A percentile compares a stretch with the other conserved stretches of the same genome.
phyloP scores from a whole-genome alignment of 2,113 vertebrate species.

The Lepisosteus oculatus region DNA sequence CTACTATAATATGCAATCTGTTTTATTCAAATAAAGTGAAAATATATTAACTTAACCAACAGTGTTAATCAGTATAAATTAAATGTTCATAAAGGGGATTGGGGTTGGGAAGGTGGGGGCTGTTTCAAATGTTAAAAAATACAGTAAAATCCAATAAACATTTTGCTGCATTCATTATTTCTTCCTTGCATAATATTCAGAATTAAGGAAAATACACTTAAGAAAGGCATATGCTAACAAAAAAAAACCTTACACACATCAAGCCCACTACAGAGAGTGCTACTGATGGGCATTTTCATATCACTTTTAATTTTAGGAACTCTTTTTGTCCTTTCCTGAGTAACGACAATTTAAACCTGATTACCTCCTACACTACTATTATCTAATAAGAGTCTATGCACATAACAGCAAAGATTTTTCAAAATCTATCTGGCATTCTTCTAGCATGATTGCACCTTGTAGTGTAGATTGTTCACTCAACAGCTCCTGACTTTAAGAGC shows the following conservation, averaged over 20 bases:
- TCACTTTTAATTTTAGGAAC: conserved; percentile 42
- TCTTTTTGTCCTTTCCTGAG: conserved; percentile 50
- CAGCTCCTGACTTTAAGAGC: conserved; percentile 49
- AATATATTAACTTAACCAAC: conserved; percentile 48
- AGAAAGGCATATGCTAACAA: too few species aligned
- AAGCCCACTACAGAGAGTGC: too few species aligned
- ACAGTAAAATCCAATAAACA: too few species aligned
- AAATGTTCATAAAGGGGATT: conserved; percentile 46
- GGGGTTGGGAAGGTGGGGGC: conserved; percentile 23
- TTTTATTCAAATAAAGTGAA: conserved; percentile 58
- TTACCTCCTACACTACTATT: conserved; percentile 57
- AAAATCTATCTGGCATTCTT: conserved; percentile 28
- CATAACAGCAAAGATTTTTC: conserved; percentile 33
- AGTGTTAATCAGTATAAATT: conserved; percentile 65
- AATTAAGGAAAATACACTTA: too few species aligned
- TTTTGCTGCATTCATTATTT: too few species aligned
- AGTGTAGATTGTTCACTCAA: conserved; percentile 51
- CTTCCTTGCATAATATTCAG: too few species aligned
- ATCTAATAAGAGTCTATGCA: conserved; percentile 50
- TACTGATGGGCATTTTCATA: conserved; percentile 17
- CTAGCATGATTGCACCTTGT: conserved; percentile 52
- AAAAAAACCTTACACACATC: too few species aligned
- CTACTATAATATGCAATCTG: conserved; percentile 60
- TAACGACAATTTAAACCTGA: conserved; percentile 56
- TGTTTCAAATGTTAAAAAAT: conserved; percentile 17